phyloP scores from a whole-genome alignment of 2,888 invertebrate genomes.

The Chydorus sphaericus region DNA sequence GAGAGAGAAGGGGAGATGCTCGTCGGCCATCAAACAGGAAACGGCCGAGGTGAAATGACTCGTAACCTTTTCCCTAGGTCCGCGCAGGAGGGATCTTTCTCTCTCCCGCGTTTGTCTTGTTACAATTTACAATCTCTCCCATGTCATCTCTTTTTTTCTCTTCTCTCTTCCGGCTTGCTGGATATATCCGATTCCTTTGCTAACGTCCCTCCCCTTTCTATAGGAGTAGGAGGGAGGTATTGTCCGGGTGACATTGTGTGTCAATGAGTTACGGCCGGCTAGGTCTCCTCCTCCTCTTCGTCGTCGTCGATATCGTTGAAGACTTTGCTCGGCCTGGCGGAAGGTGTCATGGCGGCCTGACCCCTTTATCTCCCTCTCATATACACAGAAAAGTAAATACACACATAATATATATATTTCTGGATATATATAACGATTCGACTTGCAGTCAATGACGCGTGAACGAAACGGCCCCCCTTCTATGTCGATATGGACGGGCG shows the following conservation, averaged over 20 bases:
- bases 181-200: neutral
- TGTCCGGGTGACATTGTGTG: neutral
- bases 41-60: neutral
- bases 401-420: neutral
- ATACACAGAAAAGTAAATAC: neutral
- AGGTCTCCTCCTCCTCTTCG: neutral
- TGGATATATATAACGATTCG: no score
- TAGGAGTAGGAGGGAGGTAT: neutral
- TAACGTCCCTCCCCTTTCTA: neutral
- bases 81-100: neutral
- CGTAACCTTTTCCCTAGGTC: neutral
- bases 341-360: conserved; percentile 8
- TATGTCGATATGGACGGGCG: neutral
- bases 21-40: neutral
- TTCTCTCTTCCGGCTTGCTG: neutral
- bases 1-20: no score
- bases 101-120: conserved; percentile 1
- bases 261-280: neutral
- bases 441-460: conserved; percentile 8
- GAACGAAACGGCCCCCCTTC: neutral
- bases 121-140: conserved; percentile 6
- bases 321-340: neutral
- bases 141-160: neutral
- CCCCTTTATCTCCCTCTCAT: conserved; percentile 4
- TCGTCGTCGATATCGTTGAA: neutral